Conservation (phyloP, 2,797 vertebrate genomes). For the Hyperoplus lanceolatus region DNA sequence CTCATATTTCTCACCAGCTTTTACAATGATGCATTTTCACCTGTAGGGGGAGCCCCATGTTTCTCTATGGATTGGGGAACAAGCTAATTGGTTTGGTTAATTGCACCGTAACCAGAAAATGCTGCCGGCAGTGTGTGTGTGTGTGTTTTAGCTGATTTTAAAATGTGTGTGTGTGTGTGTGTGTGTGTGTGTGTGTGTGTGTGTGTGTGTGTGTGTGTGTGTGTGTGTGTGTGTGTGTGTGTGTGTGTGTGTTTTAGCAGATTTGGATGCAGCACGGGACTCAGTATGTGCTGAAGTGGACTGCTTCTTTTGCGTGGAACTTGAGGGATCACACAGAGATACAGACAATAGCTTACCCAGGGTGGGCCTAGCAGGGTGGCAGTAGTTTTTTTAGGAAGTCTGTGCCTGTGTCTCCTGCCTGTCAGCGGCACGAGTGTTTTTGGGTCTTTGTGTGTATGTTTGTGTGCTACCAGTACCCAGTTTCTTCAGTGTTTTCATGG, state of each 20-base stretch:
- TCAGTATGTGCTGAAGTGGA: slow-evolving; percentile 64
- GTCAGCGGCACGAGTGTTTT: slow-evolving; percentile 54
- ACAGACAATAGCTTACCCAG: slow-evolving; percentile 67
- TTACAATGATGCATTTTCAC: slow-evolving; percentile 73
- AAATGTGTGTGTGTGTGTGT: slow-evolving; percentile 17
- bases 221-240: slow-evolving; percentile 16
- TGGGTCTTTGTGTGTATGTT: slow-evolving; percentile 35
- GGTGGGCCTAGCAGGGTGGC: slow-evolving; percentile 58
- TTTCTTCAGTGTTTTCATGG: slow-evolving; percentile 63
- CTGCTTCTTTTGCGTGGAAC: slow-evolving; percentile 56
- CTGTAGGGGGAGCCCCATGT: slow-evolving; percentile 88
- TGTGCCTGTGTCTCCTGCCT: slow-evolving; percentile 57
- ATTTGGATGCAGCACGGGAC: slow-evolving; percentile 28
- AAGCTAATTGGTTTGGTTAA: slow-evolving; percentile 85
- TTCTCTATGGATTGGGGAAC: slow-evolving; percentile 71
- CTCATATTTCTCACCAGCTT: slow-evolving; percentile 46
- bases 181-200: neutral
- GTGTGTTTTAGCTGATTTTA: neutral
- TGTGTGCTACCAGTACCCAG: slow-evolving; percentile 56
- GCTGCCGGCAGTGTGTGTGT: slow-evolving; percentile 46
- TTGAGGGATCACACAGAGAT: slow-evolving; percentile 68
- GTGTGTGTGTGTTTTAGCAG: slow-evolving; percentile 16
- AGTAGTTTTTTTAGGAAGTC: slow-evolving; percentile 67
- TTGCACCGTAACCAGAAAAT: slow-evolving; percentile 70
- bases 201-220: too few relatives aligned